Base-by-base conservation (phyloP, 1,140 invertebrate species). In the Aphaenogaster ashmeadi region DNA sequence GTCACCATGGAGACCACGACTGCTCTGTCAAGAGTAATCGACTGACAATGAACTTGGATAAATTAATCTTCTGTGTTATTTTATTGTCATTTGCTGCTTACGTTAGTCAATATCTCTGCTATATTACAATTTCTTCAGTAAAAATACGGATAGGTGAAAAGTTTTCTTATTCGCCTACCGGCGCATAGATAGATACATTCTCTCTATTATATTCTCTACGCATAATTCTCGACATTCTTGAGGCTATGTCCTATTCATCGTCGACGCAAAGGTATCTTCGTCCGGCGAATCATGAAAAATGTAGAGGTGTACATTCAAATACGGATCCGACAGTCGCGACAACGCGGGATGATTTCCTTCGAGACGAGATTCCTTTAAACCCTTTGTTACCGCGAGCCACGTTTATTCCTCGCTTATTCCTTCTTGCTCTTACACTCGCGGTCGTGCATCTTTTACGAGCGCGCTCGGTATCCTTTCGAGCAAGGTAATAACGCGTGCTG, bases 291-390 rank as follows among this genome's bases (percentile, higher is more conserved):
- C 80, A 60, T 84, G 80, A 74, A 84, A 84, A 74, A 75, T 84
- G 56, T n/a, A 84, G n/a, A 38, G 41, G 69, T 33, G 41, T 75
- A 75, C 69, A 75, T 84, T 84, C 80, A 84, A 74, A 74, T 75
- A 84, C 54, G 15, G 36, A 84, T 84, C 38, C 80, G 27, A 33
- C 67, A 38, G 38, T 54, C 66, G 66, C 79, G 79, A 74, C 69
- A 47, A 75, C 71, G n/a, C 69, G n/a, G 52, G 69, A 72, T 84
- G 80, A 84, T 84, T 84, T 84, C 80, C 80, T 84, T 84, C 80
- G 80, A 84, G 80, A 83, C 67, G 54, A 50, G 80, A 84, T 84
- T 74, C 41, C 80, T 74, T 58, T 84, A 84, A 84, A 84, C n/a
- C 27, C 56, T 84, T 84, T 84, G 80, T 84, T 84, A 84, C 27